These are phyloP conservation scores for Siphonodentalium dalli DNA, from an alignment of 2,888 invertebrate genomes.

Conservation along the genomic window DNA sequence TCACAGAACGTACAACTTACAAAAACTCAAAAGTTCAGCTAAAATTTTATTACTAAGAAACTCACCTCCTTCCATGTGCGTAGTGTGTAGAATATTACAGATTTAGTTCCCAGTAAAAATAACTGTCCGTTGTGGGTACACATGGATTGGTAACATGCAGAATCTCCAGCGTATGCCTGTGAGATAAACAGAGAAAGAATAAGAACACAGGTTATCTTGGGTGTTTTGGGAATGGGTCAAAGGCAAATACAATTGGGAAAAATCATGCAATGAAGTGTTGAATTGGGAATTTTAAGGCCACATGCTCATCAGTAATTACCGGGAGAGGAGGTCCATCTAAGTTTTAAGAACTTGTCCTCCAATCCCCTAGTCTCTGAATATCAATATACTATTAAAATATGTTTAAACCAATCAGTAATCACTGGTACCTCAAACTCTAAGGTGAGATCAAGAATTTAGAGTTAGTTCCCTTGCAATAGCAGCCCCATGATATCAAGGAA, in stretches of 20 bases:
- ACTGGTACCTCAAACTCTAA: too few species aligned
- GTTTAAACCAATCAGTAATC: background rate
- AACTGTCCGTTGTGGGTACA: slow-evolving; percentile 75
- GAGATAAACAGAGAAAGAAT: slow-evolving; percentile 17
- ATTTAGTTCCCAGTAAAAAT: slow-evolving; percentile 74
- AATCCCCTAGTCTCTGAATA: too few species aligned
- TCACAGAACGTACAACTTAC: too few species aligned
- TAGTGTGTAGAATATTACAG: slow-evolving; percentile 70
- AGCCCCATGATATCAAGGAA: background rate
- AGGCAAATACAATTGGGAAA: background rate
- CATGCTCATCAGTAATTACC: too few species aligned
- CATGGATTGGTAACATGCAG: slow-evolving; percentile 79
- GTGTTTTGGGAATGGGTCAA: too few species aligned
- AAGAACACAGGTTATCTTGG: background rate
- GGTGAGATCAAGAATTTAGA: background rate
- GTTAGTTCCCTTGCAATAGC: background rate
- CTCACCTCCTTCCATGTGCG: slow-evolving; percentile 67
- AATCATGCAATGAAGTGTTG: background rate
- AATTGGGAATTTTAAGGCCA: too few species aligned
- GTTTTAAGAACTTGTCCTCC: too few species aligned
- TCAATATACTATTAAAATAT: too few species aligned
- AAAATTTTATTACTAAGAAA: background rate
- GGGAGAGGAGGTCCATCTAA: too few species aligned
- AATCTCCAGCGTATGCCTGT: slow-evolving; percentile 76
- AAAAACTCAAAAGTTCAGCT: too few species aligned